Base-by-base conservation (phyloP, 2,113 vertebrate genomes). In the Passer montanus region DNA sequence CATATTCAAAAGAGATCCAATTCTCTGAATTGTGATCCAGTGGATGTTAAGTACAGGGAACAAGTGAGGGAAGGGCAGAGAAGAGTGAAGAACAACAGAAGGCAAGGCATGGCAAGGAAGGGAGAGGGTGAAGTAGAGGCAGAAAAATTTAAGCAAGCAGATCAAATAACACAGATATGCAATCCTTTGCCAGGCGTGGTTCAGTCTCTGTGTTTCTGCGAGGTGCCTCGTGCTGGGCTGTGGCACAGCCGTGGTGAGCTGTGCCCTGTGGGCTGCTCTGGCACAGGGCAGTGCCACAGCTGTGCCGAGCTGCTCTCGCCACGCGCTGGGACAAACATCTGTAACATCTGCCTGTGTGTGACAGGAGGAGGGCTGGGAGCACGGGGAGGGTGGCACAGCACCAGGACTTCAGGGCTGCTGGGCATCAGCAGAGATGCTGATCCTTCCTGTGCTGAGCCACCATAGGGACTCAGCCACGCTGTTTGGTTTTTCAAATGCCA, bases 271-370 rank as follows among this genome's bases (percentile, higher is more conserved):
- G 31, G 66, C 6, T 20, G 12, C 67, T 15, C 20, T 1, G 5
- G 63, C 15, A 10, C 41, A 26, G 47, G 31, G 66, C 24, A 7
- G 5, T 21, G 53, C 24, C 3, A 2, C 5, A 18, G 43, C 77
- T 2, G 0, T 33, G 10, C 78, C 46, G 4, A n/a, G 20, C 62
- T 46, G 46, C 41, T n/a, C 0, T 18, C 30, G 58, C 39, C 7
- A 3, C 49, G 24, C 0, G 0, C 70, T 21, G 75, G 50, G 64
- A 13, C 63, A 41, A 66, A 20, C 10, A 3, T 47, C n/a, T 77
- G 73, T 78, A 66, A 20, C 10, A 3, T 52, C n/a, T 77, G 73
- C 75, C 33, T 16, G 16, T 4, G 16, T 35, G 59, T 28, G 56
- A 9, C 2, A 26, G 53, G 60, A 4, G 17, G 24, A 4, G 52